These are phyloP conservation scores for Enteromius trimaculatus DNA, from an alignment of 2,797 vertebrate genomes.

Conservation along the genomic window DNA sequence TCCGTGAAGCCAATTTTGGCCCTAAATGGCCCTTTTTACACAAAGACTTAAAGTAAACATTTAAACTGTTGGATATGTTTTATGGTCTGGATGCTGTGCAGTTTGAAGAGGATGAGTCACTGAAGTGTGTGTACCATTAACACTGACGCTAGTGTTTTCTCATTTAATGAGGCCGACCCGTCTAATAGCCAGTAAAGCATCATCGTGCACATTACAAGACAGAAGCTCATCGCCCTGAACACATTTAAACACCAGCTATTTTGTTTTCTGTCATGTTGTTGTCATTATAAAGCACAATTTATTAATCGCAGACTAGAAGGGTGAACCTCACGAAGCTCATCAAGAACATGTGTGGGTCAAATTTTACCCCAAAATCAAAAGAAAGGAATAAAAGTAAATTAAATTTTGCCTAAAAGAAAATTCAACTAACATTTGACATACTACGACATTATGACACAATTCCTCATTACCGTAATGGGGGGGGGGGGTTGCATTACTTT, in stretches of 20 bases:
- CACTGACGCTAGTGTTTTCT: slow-evolving; percentile 1
- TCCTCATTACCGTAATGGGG: background rate
- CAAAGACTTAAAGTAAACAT: slow-evolving; percentile 37
- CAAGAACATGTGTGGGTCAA: background rate
- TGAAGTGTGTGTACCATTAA: slow-evolving; percentile 18
- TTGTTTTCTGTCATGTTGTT: slow-evolving; percentile 22
- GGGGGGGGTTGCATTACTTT: too few relatives aligned
- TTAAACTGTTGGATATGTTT: slow-evolving; percentile 30
- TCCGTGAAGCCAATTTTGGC: slow-evolving; percentile 13
- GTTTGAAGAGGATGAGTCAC: slow-evolving; percentile 28
- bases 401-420: background rate
- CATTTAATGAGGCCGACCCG: slow-evolving; percentile 13
- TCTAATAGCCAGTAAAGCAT: slow-evolving; percentile 19
- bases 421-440: background rate
- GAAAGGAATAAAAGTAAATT: background rate
- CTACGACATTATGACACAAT: background rate
- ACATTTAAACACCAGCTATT: background rate
- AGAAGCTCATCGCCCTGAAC: background rate
- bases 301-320: too few relatives aligned
- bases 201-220: slow-evolving; percentile 3
- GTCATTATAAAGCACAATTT: background rate
- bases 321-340: background rate
- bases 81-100: background rate
- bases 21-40: slow-evolving; percentile 47
- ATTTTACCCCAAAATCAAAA: background rate